phyloP scores from a whole-genome alignment of 2,888 invertebrate genomes.

The Dione vanillae region DNA sequence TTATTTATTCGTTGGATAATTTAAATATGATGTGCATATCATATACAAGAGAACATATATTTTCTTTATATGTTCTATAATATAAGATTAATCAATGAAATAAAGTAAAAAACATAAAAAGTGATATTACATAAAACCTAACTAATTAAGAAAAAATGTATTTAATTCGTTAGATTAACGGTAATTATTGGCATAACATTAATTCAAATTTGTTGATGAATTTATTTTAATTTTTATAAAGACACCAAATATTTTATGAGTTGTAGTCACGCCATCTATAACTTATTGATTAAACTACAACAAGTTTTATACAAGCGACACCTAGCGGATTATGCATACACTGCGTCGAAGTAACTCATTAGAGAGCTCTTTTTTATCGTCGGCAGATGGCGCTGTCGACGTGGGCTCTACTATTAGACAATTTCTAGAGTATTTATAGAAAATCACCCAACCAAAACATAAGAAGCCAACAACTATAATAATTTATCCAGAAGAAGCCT shows the following conservation, averaged over 20 bases:
- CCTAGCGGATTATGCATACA: slow-evolving; percentile 52
- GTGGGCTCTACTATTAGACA: not conserved
- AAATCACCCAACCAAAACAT: not conserved
- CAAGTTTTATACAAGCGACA: slow-evolving; percentile 49
- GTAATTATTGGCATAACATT: not conserved
- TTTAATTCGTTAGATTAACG: not conserved
- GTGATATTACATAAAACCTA: not conserved
- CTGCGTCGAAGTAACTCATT: slow-evolving; percentile 40
- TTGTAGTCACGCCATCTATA: slow-evolving; percentile 56
- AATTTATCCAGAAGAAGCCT: not conserved
- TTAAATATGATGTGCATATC: not conserved
- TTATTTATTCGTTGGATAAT: not conserved
- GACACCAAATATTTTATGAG: not conserved
- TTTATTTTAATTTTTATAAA: not conserved
- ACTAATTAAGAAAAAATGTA: not conserved
- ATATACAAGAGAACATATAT: not conserved
- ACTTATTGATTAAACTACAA: not conserved
- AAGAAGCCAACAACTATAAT: not conserved
- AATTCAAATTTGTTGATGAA: no score
- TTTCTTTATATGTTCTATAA: not conserved
- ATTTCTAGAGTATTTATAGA: slow-evolving; percentile 4
- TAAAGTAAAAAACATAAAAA: not conserved
- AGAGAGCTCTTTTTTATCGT: slow-evolving; percentile 30
- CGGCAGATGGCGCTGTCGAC: slow-evolving; percentile 65
- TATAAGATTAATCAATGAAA: not conserved